Conservation (phyloP, 1,140 invertebrate genomes). For the Papilio xuthus region DNA sequence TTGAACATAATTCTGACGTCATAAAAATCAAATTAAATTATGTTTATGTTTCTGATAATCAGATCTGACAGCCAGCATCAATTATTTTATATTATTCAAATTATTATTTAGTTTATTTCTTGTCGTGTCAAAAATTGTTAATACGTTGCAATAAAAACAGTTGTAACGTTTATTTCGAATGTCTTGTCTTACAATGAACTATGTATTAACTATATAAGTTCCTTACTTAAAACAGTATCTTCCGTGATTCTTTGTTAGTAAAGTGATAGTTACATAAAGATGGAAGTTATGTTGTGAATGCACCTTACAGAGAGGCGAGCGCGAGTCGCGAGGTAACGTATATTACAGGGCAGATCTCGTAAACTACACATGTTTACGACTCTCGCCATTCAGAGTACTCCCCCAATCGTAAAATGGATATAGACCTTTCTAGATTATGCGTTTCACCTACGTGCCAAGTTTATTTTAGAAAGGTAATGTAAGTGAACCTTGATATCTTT, state of each 20-base stretch:
- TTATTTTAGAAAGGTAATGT: slow-evolving; percentile 37
- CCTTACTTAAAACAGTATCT: not conserved
- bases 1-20: no score
- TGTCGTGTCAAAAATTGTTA: no score
- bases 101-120: no score
- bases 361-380: slow-evolving; percentile 50
- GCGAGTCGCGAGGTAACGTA: slow-evolving; percentile 23
- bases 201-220: not conserved
- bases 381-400: slow-evolving; percentile 36
- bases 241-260: slow-evolving; percentile 6
- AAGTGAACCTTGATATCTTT: slow-evolving; percentile 13
- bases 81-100: no score
- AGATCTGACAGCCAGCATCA: no score
- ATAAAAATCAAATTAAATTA: no score
- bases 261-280: slow-evolving; percentile 29
- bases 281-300: slow-evolving; percentile 32
- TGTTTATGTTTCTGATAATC: no score
- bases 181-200: not conserved
- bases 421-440: slow-evolving; percentile 50
- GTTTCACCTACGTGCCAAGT: slow-evolving; percentile 44
- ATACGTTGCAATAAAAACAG: not conserved
- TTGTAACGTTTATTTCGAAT: not conserved
- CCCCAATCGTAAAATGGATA: slow-evolving; percentile 48
- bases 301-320: slow-evolving; percentile 1
- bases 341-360: slow-evolving; percentile 40